Base-by-base conservation (phyloP, 2,797 vertebrate genomes). In the Enteromius thamalakanensis region DNA sequence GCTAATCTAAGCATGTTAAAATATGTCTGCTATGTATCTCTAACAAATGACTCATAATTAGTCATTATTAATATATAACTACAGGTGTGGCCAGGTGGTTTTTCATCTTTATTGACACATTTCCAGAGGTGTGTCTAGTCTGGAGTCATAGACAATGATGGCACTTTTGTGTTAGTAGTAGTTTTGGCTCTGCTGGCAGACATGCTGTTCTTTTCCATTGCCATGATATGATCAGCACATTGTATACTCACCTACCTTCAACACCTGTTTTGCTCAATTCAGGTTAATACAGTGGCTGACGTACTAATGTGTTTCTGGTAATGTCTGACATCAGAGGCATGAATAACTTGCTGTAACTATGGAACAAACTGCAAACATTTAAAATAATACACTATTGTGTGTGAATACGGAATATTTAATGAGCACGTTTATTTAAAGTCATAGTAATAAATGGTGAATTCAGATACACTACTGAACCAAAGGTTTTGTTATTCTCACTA, bases 81-180 rank as follows among this genome's bases (percentile, higher is more conserved):
- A 40, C 45, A 65, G 45, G 37, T 67, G 32, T 42, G 17, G 26
- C 26, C 14, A 34, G 75, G 32, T 23, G 14, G 45, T 60, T 53
- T 10, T 76, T 82, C 26, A 76, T 55, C 4, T 65, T 69, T 67
- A 23, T 45, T 45, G 3, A 75, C 34, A 55, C 47, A 45, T 51
- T 76, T 82, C 19, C 47, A 53, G 23, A 76, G 81, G 81, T 34
- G 37, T 76, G 72, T 82, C 60, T 68, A 29, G 62, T 76, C n/a
- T 76, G 37, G 60, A 67, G 34, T 70, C 17, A 32, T 21, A 79
- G 21, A 58, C 51, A 45, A n/a, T 71, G 40, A 72, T 81, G 23
- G 2, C 26, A 29, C n/a, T 21, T 68, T 60, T 40, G 26, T 68
- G 19, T 69, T 34, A 49, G 11, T 69, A 47, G 32, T 55, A 14